Evolutionary conservation across 1,140 invertebrate genomes (phyloP).

Genomic region (Drosophila albomicans): DNA sequence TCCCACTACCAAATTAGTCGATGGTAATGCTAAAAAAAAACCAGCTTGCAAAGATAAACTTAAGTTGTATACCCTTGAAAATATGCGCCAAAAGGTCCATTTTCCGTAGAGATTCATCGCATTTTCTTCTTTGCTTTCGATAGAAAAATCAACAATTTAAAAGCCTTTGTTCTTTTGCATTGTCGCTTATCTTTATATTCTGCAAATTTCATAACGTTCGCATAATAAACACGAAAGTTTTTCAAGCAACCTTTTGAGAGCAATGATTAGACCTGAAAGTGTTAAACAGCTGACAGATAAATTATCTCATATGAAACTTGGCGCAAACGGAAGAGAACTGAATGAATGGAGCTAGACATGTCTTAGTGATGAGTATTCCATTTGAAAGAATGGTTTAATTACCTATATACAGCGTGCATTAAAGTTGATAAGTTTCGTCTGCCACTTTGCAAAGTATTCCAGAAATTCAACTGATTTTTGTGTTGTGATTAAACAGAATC

Average conservation of each 20-base stretch:
- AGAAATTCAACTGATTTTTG: too few species aligned
- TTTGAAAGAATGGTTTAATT: too few species aligned
- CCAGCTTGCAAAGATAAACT: neutral
- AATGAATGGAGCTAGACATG: neutral
- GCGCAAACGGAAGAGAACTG: neutral
- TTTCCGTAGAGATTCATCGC: neutral
- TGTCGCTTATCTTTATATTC: slow-evolving; percentile 14
- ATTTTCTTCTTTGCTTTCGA: neutral
- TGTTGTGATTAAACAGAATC: too few species aligned
- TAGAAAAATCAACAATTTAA: slow-evolving; percentile 3
- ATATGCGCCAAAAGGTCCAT: neutral
- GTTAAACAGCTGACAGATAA: neutral
- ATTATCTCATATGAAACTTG: neutral
- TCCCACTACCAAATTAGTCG: neutral
- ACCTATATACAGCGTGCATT: too few species aligned
- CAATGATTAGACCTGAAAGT: neutral
- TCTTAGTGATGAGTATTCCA: too few species aligned
- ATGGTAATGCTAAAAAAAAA: neutral
- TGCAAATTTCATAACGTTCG: slow-evolving; percentile 8
- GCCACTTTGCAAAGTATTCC: too few species aligned
- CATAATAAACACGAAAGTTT: neutral
- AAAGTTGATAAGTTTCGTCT: too few species aligned
- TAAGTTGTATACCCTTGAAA: neutral
- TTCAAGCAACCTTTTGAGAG: slow-evolving; percentile 2
- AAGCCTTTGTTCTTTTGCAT: neutral